Evolutionary conservation across 2,888 invertebrate species (phyloP), one percentile per base, ranked within the genome.

Genomic region (Mellilla xanthometata): DNA sequence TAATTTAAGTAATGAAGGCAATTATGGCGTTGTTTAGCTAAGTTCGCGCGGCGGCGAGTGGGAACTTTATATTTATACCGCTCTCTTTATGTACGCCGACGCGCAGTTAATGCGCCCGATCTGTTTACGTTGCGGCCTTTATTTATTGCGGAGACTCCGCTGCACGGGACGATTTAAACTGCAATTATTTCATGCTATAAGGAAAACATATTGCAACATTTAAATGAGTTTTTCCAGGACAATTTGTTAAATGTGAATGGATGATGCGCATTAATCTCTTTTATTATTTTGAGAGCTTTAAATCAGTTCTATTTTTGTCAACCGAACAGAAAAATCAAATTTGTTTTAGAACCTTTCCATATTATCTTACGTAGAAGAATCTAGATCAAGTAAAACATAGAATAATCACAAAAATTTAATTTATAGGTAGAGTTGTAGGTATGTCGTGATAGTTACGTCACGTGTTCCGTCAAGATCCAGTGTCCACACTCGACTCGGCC

Each of bases 1-100:
- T 89, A 89, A 89, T 89, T 89, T 89, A 89, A 89, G 89, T 89
- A 89, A 89, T 89, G 89, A 89, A 89, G 89, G 89, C 88, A 89
- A 89, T 89, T 89, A 89, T 88, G 89, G 89, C 87, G 88, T 88
- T 89, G 89, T 89, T 89, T 89, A 89, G 89, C 88, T 89, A 89
- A 89, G 89, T 88, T 89, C 81, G 88, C 84, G 87, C 83, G 83
- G 83, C 82, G 76, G 82, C 81, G 82, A 79, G 78, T 79, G 81
- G 77, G 83, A 88, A 89, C 88, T 89, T 88, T 89, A 89, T 89
- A 88, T 88, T 89, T 89, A 89, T 88, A 86, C 78, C 72, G 84
- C 74, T 85, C 86, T 88, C 87, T 88, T 88, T 88, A 88, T 89
- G 83, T 88, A 89, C 84, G 87, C 84, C 84, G 86, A 82, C 83